phyloP scores from a whole-genome alignment of 2,888 invertebrate species.

The Euclidia mi region DNA sequence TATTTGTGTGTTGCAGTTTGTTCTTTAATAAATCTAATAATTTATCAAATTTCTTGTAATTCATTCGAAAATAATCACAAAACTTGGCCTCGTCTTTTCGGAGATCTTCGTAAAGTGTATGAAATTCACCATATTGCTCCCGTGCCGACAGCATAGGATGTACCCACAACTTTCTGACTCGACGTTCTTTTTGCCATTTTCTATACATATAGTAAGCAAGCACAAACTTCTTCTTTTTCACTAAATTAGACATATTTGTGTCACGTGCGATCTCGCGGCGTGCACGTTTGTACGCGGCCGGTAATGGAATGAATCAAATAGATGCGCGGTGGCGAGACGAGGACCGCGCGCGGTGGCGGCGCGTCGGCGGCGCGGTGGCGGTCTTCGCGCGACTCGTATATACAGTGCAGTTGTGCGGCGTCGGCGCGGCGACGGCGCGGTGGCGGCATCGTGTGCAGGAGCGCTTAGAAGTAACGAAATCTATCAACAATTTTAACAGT shows the following conservation, averaged over 20 bases:
- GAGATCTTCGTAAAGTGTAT: conserved; percentile 45
- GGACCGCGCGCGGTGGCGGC: no score
- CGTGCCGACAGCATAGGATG: conserved; percentile 36
- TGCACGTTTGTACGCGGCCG: conserved; percentile 27
- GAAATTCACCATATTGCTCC: conserved; percentile 46
- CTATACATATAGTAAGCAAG: conserved; percentile 35
- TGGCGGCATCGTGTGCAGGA: no score
- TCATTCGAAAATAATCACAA: conserved; percentile 47
- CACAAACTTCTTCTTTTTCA: conserved; percentile 31
- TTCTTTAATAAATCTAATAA: conserved; percentile 42
- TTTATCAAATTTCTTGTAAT: conserved; percentile 45
- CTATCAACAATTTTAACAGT: no score
- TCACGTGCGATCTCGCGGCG: conserved; percentile 23
- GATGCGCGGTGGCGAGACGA: conserved; percentile 11
- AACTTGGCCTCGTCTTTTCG: conserved; percentile 43
- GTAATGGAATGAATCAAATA: conserved; percentile 22
- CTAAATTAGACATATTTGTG: conserved; percentile 17
- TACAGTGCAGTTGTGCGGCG: conserved; percentile 8
- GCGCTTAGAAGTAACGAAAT: no score
- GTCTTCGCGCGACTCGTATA: conserved; percentile 10
- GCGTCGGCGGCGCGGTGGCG: conserved; percentile 10
- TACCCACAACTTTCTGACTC: conserved; percentile 39
- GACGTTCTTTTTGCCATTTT: conserved; percentile 42
- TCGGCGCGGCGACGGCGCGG: no score
- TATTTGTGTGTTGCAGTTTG: conserved; percentile 43